Evolutionary conservation across 23 tunicate genomes (phyloP), one percentile per base, ranked within the genome.

Genomic region (Botrylloides violaceus): DNA sequence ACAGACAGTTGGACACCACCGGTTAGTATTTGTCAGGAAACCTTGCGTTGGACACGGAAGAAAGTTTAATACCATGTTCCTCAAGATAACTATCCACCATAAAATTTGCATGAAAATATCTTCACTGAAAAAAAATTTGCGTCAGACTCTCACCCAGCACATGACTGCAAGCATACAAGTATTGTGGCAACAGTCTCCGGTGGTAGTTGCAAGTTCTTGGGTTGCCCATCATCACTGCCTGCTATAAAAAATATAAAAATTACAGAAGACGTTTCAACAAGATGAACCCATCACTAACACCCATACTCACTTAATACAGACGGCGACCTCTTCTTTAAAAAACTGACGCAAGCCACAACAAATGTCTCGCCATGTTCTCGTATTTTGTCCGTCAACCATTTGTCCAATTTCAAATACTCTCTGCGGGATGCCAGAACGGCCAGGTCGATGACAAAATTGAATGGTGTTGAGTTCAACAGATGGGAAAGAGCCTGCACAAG

Each of bases 351-450:
- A 57, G 83, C 96, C 31, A 76, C 74, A 30, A 88, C 72, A 49
- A 88, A 88, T 19, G 77, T 82, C 28, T 88, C 88, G 22, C 88
- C 35, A 49, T 88, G 96, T 71, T 88, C 96, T 24, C 65, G 65
- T 36, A 82, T 77, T 35, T 86, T 85, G 36, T 93, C 94, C 1
- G 75, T 61, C 56, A 93, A 58, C 98, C 98, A 93, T 70, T 93
- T 93, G 71, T 93, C 93, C 49, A 93, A 76, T 63, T 93, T 93
- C 29, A 93, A 61, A 77, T 78, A 93, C 59, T 93, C 93, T 9
- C 93, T 64, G 5, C 94, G 81, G 15, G 88, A 77, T 0, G 98
- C 98, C 20, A 85, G 71, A 18, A 64, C 80, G 0, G 98, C 98
- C 30, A 93, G 81, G 63, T 93, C 94, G 49, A 93, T 93, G 22